phyloP scores from a whole-genome alignment of 2,113 vertebrate genomes.

The Phodopus roborovskii region DNA sequence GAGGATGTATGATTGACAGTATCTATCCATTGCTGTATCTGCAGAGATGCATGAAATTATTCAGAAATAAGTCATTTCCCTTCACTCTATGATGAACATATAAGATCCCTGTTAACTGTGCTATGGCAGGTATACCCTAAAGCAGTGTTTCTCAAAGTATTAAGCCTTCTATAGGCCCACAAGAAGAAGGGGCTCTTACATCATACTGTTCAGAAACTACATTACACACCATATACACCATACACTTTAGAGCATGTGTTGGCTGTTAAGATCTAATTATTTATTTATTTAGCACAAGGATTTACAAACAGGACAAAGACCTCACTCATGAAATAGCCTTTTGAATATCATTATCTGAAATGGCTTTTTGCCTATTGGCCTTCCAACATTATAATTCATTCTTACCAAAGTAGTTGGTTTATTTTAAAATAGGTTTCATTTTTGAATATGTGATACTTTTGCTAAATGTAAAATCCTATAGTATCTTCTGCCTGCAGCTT shows the following conservation, averaged over 20 bases:
- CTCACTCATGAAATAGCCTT: neutral
- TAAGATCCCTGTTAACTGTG: neutral
- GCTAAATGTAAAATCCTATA: neutral
- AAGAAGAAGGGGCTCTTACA: neutral
- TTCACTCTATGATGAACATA: neutral
- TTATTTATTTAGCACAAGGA: neutral
- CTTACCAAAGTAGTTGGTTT: neutral
- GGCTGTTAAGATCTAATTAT: neutral
- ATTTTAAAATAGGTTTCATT: neutral
- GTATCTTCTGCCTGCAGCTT: conserved; percentile 48
- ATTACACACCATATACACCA: neutral
- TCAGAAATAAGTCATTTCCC: neutral
- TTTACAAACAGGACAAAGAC: neutral
- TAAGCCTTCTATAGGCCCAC: neutral
- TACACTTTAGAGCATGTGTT: neutral
- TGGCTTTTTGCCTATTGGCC: neutral
- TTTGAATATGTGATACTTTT: neutral
- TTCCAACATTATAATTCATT: neutral
- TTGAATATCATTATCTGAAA: neutral
- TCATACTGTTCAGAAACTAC: neutral
- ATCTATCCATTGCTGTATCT: neutral
- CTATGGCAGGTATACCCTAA: neutral
- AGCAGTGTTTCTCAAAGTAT: neutral
- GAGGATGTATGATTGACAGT: neutral
- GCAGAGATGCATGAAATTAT: neutral